Evolutionary conservation across 2,888 invertebrate genomes (phyloP).

Genomic region (Aspidiotus destructor): DNA sequence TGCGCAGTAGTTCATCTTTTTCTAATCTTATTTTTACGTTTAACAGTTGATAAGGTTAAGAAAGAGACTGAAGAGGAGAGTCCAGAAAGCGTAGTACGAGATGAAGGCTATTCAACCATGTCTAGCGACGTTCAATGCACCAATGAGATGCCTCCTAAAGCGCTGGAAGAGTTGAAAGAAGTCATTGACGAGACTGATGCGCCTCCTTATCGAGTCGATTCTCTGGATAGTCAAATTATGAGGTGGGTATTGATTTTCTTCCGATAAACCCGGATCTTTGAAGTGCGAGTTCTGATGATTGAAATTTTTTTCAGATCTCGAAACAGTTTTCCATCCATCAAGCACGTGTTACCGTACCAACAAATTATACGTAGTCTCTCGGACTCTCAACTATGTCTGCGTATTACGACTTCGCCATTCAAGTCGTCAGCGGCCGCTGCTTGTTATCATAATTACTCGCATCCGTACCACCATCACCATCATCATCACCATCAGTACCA

Average conservation of each 20-base stretch:
- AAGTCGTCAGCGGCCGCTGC: slow-evolving; percentile 21
- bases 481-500: slow-evolving; percentile 9
- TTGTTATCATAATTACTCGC: not conserved
- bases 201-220: slow-evolving; percentile 18
- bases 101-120: slow-evolving; percentile 77
- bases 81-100: slow-evolving; percentile 65
- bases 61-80: slow-evolving; percentile 53
- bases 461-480: not conserved
- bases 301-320: slow-evolving; percentile 46
- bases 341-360: slow-evolving; percentile 55
- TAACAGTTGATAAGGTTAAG: slow-evolving; percentile 30
- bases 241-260: slow-evolving; percentile 6
- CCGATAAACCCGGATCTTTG: not conserved
- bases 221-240: slow-evolving; percentile 21
- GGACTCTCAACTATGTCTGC: slow-evolving; percentile 60
- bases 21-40: no score
- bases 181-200: slow-evolving; percentile 41
- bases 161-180: slow-evolving; percentile 61
- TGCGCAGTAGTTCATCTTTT: no score
- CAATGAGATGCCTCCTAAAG: slow-evolving; percentile 51
- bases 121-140: slow-evolving; percentile 65
- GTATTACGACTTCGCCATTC: slow-evolving; percentile 22
- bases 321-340: slow-evolving; percentile 63
- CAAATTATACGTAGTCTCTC: slow-evolving; percentile 65
- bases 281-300: no score